Evolutionary conservation across 1,140 invertebrate genomes (phyloP).

Genomic region (Nasonia vitripennis): DNA sequence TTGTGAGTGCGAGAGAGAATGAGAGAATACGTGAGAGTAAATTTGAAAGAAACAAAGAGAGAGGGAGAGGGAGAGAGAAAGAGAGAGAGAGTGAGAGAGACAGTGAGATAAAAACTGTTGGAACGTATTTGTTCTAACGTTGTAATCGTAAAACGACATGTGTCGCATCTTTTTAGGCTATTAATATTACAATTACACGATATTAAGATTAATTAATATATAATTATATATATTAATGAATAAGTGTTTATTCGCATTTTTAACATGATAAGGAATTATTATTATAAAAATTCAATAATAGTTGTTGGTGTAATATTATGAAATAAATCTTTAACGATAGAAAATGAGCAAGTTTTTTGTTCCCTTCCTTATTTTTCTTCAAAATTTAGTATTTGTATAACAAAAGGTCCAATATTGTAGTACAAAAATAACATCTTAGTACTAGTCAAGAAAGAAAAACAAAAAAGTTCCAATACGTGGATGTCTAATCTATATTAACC

Average conservation of each 20-base stretch:
- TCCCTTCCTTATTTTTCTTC: background rate
- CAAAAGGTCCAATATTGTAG: no score
- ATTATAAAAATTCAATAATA: constrained; percentile 74
- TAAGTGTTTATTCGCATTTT: constrained; percentile 74
- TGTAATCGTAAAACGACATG: constrained; percentile 60
- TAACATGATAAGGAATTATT: constrained; percentile 73
- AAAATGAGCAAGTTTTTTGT: constrained; percentile 42
- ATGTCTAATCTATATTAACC: background rate
- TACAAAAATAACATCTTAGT: background rate
- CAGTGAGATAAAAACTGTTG: constrained; percentile 22
- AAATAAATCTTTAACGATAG: constrained; percentile 75
- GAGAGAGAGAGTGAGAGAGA: background rate
- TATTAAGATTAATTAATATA: constrained; percentile 70
- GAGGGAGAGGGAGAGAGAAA: constrained; percentile 20
- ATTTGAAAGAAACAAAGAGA: constrained; percentile 16
- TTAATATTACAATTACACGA: constrained; percentile 66
- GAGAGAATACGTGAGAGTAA: constrained; percentile 33
- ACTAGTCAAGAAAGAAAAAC: background rate
- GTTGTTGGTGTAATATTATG: constrained; percentile 75
- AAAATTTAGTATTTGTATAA: background rate
- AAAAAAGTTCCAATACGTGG: background rate
- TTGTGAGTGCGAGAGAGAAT: constrained; percentile 33
- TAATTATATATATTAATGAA: constrained; percentile 69
- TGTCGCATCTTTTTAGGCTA: constrained; percentile 66
- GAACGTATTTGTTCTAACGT: constrained; percentile 50